Evolutionary conservation across 2,113 vertebrate genomes (phyloP), one percentile per base, ranked within the genome.

Genomic region (Eretmochelys imbricata): DNA sequence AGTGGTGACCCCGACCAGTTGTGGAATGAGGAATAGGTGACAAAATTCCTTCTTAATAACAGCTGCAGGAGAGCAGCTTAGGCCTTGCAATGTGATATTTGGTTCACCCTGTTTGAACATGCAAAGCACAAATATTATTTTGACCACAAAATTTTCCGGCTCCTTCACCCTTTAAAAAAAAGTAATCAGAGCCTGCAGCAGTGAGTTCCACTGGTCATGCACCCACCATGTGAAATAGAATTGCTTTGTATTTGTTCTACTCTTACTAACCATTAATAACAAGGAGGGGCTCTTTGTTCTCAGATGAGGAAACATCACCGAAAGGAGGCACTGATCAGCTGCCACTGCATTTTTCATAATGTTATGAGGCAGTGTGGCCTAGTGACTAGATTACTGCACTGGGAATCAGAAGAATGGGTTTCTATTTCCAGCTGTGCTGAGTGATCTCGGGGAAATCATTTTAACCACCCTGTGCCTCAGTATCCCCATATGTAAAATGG

Each of bases 191-290:
- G 16, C 65, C 35, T 38, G 19, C 35, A 20, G 35, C 65, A 38
- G 65, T 38, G 65, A n/a, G 16, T n/a, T n/a, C 35, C 65, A 38
- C 65, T 72, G 35, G 17, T 72, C 8, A 8, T 48, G 76, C n/a
- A 29, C 29, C 38, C 2, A 0, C 0, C 62, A 65, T 0, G 27
- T 22, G 29, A 29, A n/a, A n/a, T 6, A 46, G 80, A 10, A 46
- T 29, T 29, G 24, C 72, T 24, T 69, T 51, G 50, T 9, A 1
- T 16, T 46, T 17, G 6, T 84, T 14, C 57, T 38, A n/a, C 35
- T 20, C 19, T 38, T 72, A 22, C 17, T 38, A 27, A 22, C 27
- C 42, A 1, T 0, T 57, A 35, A 5, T 25, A 48, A 59, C 57
- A 59, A 57, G 57, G 27, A 59, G 72, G 12, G 46, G 20, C 20